A percentile compares a stretch with the other conserved stretches of the same genome.
These are phyloP conservation scores for Oncorhynchus keta DNA, from an alignment of 2,113 vertebrate genomes.

Conservation along the genomic window DNA sequence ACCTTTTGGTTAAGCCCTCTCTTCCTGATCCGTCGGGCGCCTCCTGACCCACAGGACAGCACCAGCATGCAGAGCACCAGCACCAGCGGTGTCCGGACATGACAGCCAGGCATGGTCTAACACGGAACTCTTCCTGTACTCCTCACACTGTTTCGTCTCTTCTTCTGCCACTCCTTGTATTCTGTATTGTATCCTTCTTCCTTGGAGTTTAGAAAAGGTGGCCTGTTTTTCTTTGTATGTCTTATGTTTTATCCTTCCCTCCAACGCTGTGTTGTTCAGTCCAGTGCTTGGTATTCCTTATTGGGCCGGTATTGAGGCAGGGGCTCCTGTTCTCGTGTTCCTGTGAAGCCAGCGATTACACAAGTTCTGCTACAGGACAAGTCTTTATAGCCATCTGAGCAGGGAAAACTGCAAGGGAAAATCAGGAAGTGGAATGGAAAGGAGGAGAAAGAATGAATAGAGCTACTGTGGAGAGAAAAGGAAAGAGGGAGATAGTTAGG, in stretches of 20 bases:
- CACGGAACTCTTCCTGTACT: slow-evolving; percentile 23
- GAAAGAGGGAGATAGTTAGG: slow-evolving; percentile 9
- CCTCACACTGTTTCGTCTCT: background rate
- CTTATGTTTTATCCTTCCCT: background rate
- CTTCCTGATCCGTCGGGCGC: slow-evolving; percentile 68
- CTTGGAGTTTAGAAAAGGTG: slow-evolving; percentile 6
- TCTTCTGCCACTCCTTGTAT: slow-evolving; percentile 19
- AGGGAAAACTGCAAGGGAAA: slow-evolving; percentile 31
- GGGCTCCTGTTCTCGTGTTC: background rate
- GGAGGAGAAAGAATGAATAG: background rate
- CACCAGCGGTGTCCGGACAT: slow-evolving; percentile 24
- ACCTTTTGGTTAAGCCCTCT: slow-evolving; percentile 77
- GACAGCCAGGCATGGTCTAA: slow-evolving; percentile 57
- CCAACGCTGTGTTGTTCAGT: background rate
- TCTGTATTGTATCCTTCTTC: slow-evolving; percentile 5
- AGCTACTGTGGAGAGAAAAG: background rate
- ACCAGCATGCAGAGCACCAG: slow-evolving; percentile 64
- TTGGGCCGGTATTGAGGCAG: background rate
- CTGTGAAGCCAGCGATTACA: slow-evolving; percentile 45
- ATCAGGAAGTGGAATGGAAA: slow-evolving; percentile 12
- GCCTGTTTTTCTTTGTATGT: background rate
- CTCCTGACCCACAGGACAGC: slow-evolving; percentile 57
- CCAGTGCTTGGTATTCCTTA: background rate
- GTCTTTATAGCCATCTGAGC: background rate
- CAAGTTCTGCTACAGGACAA: slow-evolving; percentile 40